A percentile compares a stretch with the other conserved stretches of the same genome.
Evolutionary conservation across 2,113 vertebrate genomes (phyloP).

Genomic region (Numenius arquata): DNA sequence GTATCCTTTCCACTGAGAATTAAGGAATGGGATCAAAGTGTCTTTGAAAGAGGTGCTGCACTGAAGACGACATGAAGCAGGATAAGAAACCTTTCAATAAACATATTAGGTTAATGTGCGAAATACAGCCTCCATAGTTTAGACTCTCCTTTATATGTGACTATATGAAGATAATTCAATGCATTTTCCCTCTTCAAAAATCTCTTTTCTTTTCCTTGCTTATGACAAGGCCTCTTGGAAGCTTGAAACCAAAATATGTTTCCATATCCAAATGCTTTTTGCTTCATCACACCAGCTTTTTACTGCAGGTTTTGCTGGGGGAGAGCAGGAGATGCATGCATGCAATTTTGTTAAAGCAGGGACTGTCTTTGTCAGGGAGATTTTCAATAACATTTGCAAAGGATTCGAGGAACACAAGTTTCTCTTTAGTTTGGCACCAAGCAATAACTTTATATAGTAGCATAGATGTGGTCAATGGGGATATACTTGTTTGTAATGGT

Average conservation of each 20-base stretch:
- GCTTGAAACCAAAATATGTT: conserved; percentile 31
- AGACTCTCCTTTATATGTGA: conserved; percentile 21
- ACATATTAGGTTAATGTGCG: not conserved
- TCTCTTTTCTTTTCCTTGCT: conserved; percentile 53
- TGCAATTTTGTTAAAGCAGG: not conserved
- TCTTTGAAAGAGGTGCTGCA: not conserved
- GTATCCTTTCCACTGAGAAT: not conserved
- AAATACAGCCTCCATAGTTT: not conserved
- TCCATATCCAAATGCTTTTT: conserved; percentile 48
- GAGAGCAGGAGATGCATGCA: not conserved
- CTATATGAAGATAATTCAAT: not conserved
- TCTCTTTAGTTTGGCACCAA: not conserved
- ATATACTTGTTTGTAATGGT: not conserved
- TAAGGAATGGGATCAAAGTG: not conserved
- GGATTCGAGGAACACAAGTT: fast-evolving
- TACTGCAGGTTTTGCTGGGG: conserved; percentile 11
- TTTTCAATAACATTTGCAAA: not conserved
- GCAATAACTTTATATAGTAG: not conserved
- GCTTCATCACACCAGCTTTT: conserved; percentile 49
- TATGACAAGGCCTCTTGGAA: conserved; percentile 38
- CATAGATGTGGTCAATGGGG: not conserved
- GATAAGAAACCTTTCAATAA: not conserved
- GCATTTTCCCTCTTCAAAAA: not conserved
- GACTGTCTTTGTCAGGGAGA: not conserved
- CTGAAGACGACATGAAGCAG: not conserved